Evolutionary conservation across 2,113 vertebrate genomes (phyloP).

Genomic region (Poecilia latipinna): DNA sequence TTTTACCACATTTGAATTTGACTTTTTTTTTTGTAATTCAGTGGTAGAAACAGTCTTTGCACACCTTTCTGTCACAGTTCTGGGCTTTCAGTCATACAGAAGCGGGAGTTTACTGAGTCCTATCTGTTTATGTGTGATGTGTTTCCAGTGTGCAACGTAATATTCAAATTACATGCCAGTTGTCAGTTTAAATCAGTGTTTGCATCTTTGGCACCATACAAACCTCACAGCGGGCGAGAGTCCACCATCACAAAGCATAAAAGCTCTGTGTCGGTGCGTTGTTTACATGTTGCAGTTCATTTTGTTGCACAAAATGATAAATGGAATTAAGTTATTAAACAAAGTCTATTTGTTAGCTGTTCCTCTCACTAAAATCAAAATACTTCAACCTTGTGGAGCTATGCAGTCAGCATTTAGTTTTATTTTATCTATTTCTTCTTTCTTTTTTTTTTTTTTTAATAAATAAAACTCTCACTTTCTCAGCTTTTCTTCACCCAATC

Average conservation of each 20-base stretch:
- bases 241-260: conserved; percentile 2
- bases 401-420: neutral
- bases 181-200: conserved; percentile 36
- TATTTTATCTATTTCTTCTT: conserved; percentile 1
- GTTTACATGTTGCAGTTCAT: neutral
- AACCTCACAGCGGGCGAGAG: conserved; percentile 6
- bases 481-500: conserved; percentile 41
- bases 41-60: neutral
- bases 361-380: neutral
- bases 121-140: neutral
- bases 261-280: neutral
- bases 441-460: neutral
- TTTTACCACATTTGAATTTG: conserved; percentile 1
- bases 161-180: conserved; percentile 24
- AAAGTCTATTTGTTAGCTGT: neutral
- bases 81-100: neutral
- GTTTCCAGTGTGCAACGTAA: conserved; percentile 11
- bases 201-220: neutral
- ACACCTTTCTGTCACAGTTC: conserved; percentile 9
- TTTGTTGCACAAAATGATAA: neutral
- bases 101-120: neutral
- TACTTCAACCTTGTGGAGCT: neutral
- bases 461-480: conserved; percentile 1
- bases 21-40: conserved; percentile 19
- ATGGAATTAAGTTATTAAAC: neutral